Evolutionary conservation across 2,888 invertebrate genomes (phyloP), one percentile per base, ranked within the genome.

Genomic region (Siphlonurus alternatus): DNA sequence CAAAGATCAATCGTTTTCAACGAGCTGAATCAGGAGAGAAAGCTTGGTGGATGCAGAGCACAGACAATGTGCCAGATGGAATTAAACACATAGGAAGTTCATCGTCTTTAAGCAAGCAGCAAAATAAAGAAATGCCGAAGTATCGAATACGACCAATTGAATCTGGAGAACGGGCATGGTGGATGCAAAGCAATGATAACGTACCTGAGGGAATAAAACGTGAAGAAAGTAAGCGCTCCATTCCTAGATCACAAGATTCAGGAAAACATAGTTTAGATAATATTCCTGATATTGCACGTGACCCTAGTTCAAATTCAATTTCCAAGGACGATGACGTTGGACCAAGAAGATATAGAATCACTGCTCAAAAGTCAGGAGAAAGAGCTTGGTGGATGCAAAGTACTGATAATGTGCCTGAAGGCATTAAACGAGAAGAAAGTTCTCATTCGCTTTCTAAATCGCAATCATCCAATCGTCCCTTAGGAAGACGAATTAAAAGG

Each of bases 121-220:
- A 10, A 38, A 38, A 15, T 38, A 38, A 38, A 15, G 38, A 38
- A 5, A 5, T 38, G 38, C 56, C 62, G 22, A 53, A 53, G 7
- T 74, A 72, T 65, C 72, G 73, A 61, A 76, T 86, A n/a, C 79
- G 80, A 2, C 83, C 79, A 67, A 83, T 82, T 61, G 77, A 71
- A 23, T 70, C 71, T 18, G 71, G 71, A 7, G 69, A 70, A 25
- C 67, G 70, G 15, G 70, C 70, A 0, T 71, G 72, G 71, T 71
- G 72, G 72, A 64, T 71, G 66, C 69, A 67, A n/a, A 70, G 70
- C 23, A 70, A 68, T 54, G 67, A 68, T 10, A 23, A 22, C 15
- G 24, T 23, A n/a, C 23, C 61, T 0, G 61, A 61, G 24, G 63
- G 22, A n/a, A 60, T 59, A 2, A 19, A 23, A 0, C 20, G 60